Evolutionary conservation across 1,140 invertebrate species (phyloP).

Genomic region (Protaetia brevitarsis): DNA sequence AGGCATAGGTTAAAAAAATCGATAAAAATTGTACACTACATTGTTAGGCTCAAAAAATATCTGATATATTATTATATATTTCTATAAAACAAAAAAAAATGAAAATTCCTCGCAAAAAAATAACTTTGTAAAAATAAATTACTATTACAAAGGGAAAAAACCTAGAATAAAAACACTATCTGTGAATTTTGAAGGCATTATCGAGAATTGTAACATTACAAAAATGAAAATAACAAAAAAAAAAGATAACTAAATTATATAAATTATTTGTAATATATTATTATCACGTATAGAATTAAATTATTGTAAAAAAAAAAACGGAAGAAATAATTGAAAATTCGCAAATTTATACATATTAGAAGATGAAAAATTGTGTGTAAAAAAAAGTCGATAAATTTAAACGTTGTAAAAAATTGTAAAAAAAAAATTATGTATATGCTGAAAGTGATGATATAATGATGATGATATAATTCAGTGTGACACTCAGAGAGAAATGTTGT

Average conservation of each 20-base stretch:
- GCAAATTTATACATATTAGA: no score
- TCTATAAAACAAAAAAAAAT: not conserved
- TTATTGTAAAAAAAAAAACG: constrained; percentile 14
- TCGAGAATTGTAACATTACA: constrained; percentile 20
- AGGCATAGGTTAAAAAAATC: no score
- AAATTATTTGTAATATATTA: constrained; percentile 22
- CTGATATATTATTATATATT: not conserved
- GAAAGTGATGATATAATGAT: no score
- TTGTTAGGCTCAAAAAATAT: not conserved
- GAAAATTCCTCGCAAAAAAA: not conserved
- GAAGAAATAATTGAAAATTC: not conserved
- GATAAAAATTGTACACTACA: not conserved
- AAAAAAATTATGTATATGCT: no score
- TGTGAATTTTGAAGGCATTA: constrained; percentile 33
- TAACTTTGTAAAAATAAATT: not conserved
- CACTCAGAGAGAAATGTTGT: no score
- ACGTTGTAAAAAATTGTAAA: no score
- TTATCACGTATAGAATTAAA: not conserved
- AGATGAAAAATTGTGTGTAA: no score
- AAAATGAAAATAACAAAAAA: constrained; percentile 20
- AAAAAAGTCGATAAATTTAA: no score
- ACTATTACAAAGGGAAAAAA: not conserved
- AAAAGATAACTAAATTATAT: no score
- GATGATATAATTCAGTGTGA: no score
- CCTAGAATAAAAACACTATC: constrained; percentile 18